Base-by-base conservation (phyloP, 2,113 vertebrate species). In the Myxocyprinus asiaticus region DNA sequence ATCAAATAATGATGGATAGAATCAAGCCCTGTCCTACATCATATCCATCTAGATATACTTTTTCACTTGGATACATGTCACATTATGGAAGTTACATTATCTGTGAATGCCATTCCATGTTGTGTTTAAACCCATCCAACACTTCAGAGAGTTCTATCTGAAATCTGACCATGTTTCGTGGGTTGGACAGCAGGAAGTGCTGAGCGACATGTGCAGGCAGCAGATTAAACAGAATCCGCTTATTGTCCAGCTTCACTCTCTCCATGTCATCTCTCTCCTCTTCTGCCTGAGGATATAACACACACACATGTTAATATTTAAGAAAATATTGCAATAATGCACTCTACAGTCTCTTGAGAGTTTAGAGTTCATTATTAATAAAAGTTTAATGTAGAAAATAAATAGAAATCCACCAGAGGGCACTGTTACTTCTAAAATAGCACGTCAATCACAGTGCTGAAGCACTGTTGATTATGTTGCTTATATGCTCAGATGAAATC, bases 161-260 rank as follows among this genome's bases (percentile, higher is more conserved):
- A 45, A 42, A 33, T 71, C 93, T 95, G 93, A 99, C 98, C 98
- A 99, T 99, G 87, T 98, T 99, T 77, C 97, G 93, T 82, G 98
- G 98, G 86, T 99, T 99, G 58, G 98, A 99, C 94, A 97, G 95
- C 67, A 99, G 96, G 90, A 99, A 99, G 86, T 99, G 98, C 82
- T 99, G 96, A 53, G 98, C 97, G 47, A 99, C 98, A 0, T 99
- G 98, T 61, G 96, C 97, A 0, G 97, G 97, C 79, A 99, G 92
- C 61, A 99, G 91, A 87, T 99, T 99, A 89, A 99, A 99, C 80
- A 99, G 94, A 88, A 99, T 99, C 88, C 98, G 93, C 88, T 98
- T 98, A 86, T 99, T 99, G 88, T 99, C 98, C 88, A 99, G 87
- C 86, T 99, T 99, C 74, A 99, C 98, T 81, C 91, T 94, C 82